Percentiles rank a stretch among this genome's conserved stretches.
These are phyloP conservation scores for Oxystoma pomonae DNA, from an alignment of 2,888 invertebrate genomes.

Conservation along the genomic window DNA sequence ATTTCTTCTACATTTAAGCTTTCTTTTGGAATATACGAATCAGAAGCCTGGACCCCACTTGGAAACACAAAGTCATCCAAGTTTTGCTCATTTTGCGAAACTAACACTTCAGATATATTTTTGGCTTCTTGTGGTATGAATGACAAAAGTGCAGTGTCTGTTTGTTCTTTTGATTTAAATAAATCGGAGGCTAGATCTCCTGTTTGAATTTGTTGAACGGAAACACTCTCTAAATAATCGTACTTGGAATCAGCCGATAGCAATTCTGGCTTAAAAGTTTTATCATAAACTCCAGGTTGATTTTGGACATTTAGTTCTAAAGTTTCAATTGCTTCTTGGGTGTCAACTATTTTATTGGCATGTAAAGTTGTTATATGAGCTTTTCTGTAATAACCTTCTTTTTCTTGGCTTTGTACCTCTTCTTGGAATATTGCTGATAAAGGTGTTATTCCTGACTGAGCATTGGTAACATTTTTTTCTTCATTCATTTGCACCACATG, in stretches of 20 bases:
- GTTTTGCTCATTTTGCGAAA: slow-evolving; percentile 57
- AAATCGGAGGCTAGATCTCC: slow-evolving; percentile 41
- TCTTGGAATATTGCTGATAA: slow-evolving; percentile 44
- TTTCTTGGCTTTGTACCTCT: slow-evolving; percentile 45
- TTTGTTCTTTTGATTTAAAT: slow-evolving; percentile 42
- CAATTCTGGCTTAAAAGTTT: slow-evolving; percentile 44
- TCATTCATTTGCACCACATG: slow-evolving; percentile 24
- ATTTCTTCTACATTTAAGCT: slow-evolving; percentile 62
- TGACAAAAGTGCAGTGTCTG: slow-evolving; percentile 43
- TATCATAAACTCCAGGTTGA: slow-evolving; percentile 49
- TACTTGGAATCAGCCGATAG: slow-evolving; percentile 47
- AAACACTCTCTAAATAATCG: slow-evolving; percentile 49
- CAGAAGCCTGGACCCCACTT: slow-evolving; percentile 53
- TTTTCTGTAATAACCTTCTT: slow-evolving; percentile 41
- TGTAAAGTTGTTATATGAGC: slow-evolving; percentile 29
- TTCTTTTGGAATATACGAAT: slow-evolving; percentile 57
- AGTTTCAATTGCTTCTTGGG: slow-evolving; percentile 53
- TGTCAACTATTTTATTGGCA: slow-evolving; percentile 43
- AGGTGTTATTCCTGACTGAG: slow-evolving; percentile 43
- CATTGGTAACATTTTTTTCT: slow-evolving; percentile 17
- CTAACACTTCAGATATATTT: slow-evolving; percentile 58
- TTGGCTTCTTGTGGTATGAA: slow-evolving; percentile 63
- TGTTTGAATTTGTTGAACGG: slow-evolving; percentile 48
- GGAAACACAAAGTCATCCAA: slow-evolving; percentile 47
- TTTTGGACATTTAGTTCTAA: slow-evolving; percentile 54